Evolutionary conservation across 2,113 vertebrate genomes (phyloP), one percentile per base, ranked within the genome.

Genomic region (Antennarius striatus): DNA sequence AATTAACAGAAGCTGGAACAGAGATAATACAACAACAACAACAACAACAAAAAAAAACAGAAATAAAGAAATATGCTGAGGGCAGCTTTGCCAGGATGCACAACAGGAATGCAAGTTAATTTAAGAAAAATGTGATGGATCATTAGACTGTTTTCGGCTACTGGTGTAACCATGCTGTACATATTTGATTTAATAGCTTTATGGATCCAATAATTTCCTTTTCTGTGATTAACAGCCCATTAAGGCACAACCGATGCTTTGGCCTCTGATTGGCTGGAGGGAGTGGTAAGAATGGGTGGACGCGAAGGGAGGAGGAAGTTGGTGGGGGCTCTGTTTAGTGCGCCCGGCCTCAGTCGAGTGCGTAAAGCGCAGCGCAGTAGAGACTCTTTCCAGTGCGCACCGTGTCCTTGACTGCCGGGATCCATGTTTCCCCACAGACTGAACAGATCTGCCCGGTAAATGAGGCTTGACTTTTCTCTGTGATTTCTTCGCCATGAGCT

Each of bases 401-500:
- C 2, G 43, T 4, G 56, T 45, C 49, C 56, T 40, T 32, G 56
- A 3, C 51, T 10, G 30, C 53, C 67, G 16, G 83, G 66, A 86
- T 68, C 77, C 58, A 28, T 28, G 69, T 29, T 46, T 75, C 63
- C 54, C 62, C 72, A 54, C 52, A 57, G 39, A 12, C 58, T 4
- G 43, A 42, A 50, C 71, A 48, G 39, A 76, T 28, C 63, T 16
- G 57, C 82, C 49, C 71, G 75, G 89, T 88, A 74, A 74, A 84
- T 87, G 93, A 92, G 87, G 91, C 91, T 83, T 70, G 86, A 73
- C 63, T 49, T 57, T 72, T 78, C 86, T 88, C 73, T 90, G 89
- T 92, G 84, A 89, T 83, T 67, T 72, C 45, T 86, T 84, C 94
- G 96, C 94, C 95, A 99, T 99, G 97, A 99, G 96, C 95, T 98